A percentile compares a stretch with the other conserved stretches of the same genome.
Evolutionary conservation across 2,888 invertebrate species (phyloP).

Genomic region (Eurytoma adleriae): DNA sequence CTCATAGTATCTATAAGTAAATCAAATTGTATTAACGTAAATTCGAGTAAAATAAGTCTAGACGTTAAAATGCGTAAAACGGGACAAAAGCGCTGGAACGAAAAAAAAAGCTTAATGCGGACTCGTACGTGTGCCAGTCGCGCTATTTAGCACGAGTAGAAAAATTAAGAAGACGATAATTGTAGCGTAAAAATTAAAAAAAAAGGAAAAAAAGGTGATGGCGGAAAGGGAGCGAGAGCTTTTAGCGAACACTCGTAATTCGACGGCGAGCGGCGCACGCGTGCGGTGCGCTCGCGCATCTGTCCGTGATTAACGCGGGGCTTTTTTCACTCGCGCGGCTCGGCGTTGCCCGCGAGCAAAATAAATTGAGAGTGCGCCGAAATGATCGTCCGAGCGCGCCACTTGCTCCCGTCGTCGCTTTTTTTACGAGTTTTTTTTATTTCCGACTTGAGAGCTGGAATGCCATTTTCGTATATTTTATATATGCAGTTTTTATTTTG

Average conservation of each 20-base stretch:
- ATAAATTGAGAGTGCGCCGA: slow-evolving; percentile 20
- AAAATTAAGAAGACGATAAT: slow-evolving; percentile 47
- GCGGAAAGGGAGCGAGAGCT: background rate
- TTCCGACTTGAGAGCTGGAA: background rate
- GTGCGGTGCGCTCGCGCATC: slow-evolving; percentile 14
- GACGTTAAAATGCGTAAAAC: too few relatives aligned
- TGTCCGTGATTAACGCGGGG: slow-evolving; percentile 41
- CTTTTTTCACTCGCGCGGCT: background rate
- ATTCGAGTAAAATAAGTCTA: too few relatives aligned
- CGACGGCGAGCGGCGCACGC: background rate
- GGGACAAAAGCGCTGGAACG: background rate
- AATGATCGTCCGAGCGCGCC: slow-evolving; percentile 12
- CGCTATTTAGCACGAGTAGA: slow-evolving; percentile 33
- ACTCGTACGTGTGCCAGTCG: background rate
- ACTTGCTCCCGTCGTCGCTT: slow-evolving; percentile 13
- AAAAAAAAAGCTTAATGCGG: slow-evolving; percentile 35
- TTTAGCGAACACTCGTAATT: slow-evolving; percentile 12
- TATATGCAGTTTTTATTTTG: too few relatives aligned
- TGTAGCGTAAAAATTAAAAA: slow-evolving; percentile 11
- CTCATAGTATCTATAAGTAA: too few relatives aligned
- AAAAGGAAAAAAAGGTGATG: background rate
- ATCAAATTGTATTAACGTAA: too few relatives aligned
- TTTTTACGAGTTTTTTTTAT: slow-evolving; percentile 35
- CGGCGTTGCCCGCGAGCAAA: background rate
- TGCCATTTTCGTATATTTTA: background rate